phyloP scores from a whole-genome alignment of 2,888 invertebrate species.

The Polyommatus iphigenia region DNA sequence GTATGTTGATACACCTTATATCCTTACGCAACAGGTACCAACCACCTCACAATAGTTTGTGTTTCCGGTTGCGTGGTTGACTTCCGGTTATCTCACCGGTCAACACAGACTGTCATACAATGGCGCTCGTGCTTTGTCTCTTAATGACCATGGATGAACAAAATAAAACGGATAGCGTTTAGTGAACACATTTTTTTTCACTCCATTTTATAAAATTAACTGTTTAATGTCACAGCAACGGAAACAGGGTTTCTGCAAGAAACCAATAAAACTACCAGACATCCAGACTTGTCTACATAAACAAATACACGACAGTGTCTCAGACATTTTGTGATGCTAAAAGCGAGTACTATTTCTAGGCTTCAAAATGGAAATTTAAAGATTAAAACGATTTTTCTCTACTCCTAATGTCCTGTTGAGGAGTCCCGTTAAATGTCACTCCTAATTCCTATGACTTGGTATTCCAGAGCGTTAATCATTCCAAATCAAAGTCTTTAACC shows the following conservation, averaged over 20 bases:
- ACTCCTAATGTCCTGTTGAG: too few species aligned
- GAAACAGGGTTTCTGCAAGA: not conserved
- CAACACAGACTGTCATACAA: not conserved
- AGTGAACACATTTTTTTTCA: not conserved
- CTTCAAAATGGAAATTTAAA: not conserved
- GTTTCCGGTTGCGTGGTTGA: not conserved
- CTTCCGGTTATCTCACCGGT: slow-evolving; percentile 24
- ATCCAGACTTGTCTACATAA: not conserved
- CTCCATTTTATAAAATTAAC: not conserved
- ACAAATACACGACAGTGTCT: not conserved
- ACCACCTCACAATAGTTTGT: not conserved
- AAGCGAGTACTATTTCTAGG: not conserved
- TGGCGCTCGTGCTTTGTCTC: not conserved
- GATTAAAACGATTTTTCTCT: too few species aligned
- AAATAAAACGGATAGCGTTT: not conserved
- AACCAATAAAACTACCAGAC: not conserved
- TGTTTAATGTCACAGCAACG: not conserved
- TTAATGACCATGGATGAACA: not conserved
- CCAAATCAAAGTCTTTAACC: too few species aligned
- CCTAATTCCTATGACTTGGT: too few species aligned
- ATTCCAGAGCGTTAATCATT: too few species aligned
- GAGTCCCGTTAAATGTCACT: too few species aligned
- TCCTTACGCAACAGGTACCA: not conserved
- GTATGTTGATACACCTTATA: not conserved
- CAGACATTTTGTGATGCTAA: not conserved